These are phyloP conservation scores for Canis aureus DNA, from an alignment of 2,113 vertebrate species.

Conservation along the genomic window DNA sequence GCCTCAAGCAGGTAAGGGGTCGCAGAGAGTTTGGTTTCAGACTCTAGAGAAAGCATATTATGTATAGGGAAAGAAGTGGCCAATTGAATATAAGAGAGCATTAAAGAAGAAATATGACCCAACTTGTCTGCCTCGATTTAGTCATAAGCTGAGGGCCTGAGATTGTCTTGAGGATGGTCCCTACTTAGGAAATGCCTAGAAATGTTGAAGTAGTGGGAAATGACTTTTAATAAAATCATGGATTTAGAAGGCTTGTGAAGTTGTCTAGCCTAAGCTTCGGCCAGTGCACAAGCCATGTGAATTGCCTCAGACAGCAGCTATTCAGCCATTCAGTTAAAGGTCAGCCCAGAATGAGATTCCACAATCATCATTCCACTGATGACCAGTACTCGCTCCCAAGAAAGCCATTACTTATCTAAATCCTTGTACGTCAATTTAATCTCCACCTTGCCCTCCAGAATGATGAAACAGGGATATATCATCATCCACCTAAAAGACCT, in stretches of 20 bases:
- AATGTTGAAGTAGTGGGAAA: background rate
- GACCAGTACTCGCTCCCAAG: background rate
- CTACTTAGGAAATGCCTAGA: background rate
- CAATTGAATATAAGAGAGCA: background rate
- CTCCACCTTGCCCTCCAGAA: background rate
- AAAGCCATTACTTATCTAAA: background rate
- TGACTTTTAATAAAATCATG: background rate
- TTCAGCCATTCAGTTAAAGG: background rate
- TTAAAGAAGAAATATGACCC: background rate
- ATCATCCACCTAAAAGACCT: background rate
- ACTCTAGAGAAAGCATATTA: background rate
- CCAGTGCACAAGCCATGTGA: background rate
- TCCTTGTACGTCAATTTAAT: background rate
- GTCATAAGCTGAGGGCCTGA: background rate
- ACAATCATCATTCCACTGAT: background rate
- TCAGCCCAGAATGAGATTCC: background rate
- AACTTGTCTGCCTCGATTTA: background rate
- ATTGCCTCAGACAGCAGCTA: background rate
- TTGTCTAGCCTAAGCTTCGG: background rate
- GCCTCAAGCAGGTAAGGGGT: background rate
- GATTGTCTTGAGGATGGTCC: background rate
- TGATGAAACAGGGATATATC: background rate
- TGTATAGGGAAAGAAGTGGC: background rate
- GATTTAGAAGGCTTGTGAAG: background rate
- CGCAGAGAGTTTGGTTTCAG: background rate